A percentile compares a stretch with the other conserved stretches of the same genome.
Evolutionary conservation across 2,797 vertebrate genomes (phyloP).

Genomic region (Takifugu ocellatus): DNA sequence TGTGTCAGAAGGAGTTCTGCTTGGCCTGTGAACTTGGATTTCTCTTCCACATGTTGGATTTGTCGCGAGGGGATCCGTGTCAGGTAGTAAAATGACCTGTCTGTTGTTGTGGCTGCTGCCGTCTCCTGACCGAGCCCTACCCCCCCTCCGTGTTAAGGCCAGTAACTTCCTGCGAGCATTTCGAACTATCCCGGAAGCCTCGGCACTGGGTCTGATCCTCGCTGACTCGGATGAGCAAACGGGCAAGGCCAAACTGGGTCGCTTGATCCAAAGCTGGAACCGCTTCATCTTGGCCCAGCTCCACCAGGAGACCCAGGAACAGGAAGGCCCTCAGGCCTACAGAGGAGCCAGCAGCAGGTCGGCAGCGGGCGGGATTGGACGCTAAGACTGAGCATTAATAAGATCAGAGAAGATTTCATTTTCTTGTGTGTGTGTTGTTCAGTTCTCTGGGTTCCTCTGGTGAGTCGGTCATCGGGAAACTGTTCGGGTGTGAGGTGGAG

Average conservation of each 20-base stretch:
- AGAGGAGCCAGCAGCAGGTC: conserved; percentile 88
- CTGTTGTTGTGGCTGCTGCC: neutral
- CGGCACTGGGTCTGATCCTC: conserved; percentile 92
- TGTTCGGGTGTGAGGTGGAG: conserved; percentile 96
- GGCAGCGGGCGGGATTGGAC: neutral
- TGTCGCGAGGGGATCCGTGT: conserved; percentile 95
- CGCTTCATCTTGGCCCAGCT: conserved; percentile 97
- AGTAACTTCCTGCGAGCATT: conserved; percentile 97
- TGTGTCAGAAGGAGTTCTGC: conserved; percentile 99
- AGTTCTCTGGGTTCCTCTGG: conserved; percentile 86
- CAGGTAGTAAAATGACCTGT: conserved; percentile 74
- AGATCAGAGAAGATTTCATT: neutral
- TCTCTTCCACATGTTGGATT: conserved; percentile 97
- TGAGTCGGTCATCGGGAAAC: conserved; percentile 89
- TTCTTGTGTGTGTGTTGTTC: conserved; percentile 1
- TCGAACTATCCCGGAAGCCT: conserved; percentile 96
- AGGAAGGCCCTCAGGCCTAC: conserved; percentile 94
- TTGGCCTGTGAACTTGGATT: conserved; percentile 95
- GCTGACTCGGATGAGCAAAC: conserved; percentile 97
- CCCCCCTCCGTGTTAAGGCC: conserved; percentile 71
- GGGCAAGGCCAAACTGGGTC: conserved; percentile 89
- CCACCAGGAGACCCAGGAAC: conserved; percentile 97
- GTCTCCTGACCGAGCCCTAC: neutral
- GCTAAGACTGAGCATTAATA: neutral
- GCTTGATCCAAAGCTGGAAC: conserved; percentile 98